Conservation (phyloP, 2,797 vertebrate genomes). For the Hydrolagus colliei region DNA sequence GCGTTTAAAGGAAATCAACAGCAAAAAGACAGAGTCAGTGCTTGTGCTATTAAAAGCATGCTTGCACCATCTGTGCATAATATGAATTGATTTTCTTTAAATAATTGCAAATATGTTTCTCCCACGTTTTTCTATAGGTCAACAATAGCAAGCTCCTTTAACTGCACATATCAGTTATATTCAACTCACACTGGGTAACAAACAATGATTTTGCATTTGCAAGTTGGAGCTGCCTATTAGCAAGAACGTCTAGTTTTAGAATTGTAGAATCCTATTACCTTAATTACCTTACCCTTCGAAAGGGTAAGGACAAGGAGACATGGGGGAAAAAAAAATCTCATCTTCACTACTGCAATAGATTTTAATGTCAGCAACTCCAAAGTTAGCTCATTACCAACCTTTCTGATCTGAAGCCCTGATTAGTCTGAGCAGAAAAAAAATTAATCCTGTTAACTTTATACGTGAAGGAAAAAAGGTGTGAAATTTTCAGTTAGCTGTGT, state of each 20-base stretch:
- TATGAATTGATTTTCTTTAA: conserved; percentile 13
- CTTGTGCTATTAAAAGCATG: background rate
- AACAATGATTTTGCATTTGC: conserved; percentile 4
- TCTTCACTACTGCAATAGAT: conserved; percentile 38
- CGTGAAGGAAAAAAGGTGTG: conserved; percentile 71
- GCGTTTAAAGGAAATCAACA: conserved; percentile 4
- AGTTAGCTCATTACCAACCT: conserved; percentile 80
- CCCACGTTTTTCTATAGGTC: background rate
- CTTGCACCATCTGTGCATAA: background rate
- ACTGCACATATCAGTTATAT: conserved; percentile 26
- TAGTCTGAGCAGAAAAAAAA: conserved; percentile 72
- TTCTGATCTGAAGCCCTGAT: conserved; percentile 77
- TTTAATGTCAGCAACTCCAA: conserved; percentile 76
- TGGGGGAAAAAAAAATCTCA: background rate
- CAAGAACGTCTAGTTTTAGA: conserved; percentile 11
- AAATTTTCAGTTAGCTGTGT: conserved; percentile 81
- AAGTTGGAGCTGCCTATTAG: conserved; percentile 20
- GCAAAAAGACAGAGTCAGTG: background rate
- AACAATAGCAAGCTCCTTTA: conserved; percentile 17
- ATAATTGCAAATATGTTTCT: conserved; percentile 11
- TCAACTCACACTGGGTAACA: conserved; percentile 7
- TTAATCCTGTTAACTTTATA: conserved; percentile 72
- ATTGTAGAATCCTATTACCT: conserved; percentile 32
- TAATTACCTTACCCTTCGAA: conserved; percentile 30
- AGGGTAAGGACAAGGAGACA: conserved; percentile 26